Base-by-base conservation (phyloP, 2,888 invertebrate species). In the Myopa tessellatipennis region DNA sequence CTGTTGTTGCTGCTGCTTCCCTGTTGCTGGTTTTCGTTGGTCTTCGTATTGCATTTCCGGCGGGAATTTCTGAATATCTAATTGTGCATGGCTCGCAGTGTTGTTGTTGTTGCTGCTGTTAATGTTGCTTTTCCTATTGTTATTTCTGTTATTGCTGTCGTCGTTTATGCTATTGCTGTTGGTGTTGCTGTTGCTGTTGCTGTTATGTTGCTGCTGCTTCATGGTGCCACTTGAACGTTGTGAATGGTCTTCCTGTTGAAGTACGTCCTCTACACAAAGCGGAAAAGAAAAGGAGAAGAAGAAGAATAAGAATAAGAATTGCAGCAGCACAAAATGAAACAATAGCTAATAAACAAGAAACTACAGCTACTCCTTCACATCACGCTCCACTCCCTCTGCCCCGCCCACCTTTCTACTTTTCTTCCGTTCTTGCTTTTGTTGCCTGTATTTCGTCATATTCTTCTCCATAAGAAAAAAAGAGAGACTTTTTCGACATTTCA, bases 41-140 rank as follows among this genome's bases (percentile, higher is more conserved):
- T 80, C 79, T 55, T 74, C 80, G 81, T 82, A 80, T 79, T 82
- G 78, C 82, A 81, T 77, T 77, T 85, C 84, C 83, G 83, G 84
- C 40, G 85, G 82, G 83, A 84, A 80, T 82, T 84, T 83, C 80
- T 84, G 82, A 82, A 85, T 84, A 82, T 87, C 87, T 86, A 88
- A 85, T 88, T 87, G 86, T 79, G 84, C 84, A 82, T 85, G 82
- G 71, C 45, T 77, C 78, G 58, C 78, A 75, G 67, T 75, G 61
- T 68, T 74, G 79, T 65, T 61, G 76, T 58, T 80, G 79, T 74
- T 79, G 74, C 74, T 69, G 70, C 52, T 69, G 73, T 60, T 72
- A 70, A 76, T 77, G 75, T 38, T 77, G 26, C 3, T 65, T n/a
- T 52, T 72, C 34, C 38, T 18, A 18, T 60, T 72, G 16, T 34